Evolutionary conservation across 2,888 invertebrate species (phyloP).

Genomic region (Cantharis flavilabris): DNA sequence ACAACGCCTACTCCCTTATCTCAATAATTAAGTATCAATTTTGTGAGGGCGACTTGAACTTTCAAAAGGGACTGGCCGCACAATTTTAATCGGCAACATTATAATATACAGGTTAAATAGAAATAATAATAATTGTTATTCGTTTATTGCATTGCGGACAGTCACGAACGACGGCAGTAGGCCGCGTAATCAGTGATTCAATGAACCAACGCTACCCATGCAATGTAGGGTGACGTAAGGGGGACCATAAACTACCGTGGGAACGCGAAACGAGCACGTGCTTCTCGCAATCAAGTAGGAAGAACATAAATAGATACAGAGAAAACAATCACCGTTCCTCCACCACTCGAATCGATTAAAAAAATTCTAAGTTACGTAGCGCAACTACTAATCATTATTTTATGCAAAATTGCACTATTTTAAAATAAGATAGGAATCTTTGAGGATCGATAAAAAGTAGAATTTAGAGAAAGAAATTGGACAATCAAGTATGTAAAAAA

Average conservation of each 20-base stretch:
- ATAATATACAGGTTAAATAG: not conserved
- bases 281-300: conserved; percentile 42
- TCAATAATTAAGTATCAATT: not conserved
- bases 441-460: conserved; percentile 11
- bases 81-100: not conserved
- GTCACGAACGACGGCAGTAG: conserved; percentile 26
- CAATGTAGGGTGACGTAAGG: conserved; percentile 53
- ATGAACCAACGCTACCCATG: conserved; percentile 30
- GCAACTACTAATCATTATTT: conserved; percentile 16
- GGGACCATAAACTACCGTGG: conserved; percentile 49
- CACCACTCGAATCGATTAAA: conserved; percentile 1
- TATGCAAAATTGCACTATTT: conserved; percentile 17
- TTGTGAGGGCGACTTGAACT: not conserved
- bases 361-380: conserved; percentile 13
- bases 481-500: conserved; percentile 32
- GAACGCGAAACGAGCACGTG: conserved; percentile 58
- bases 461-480: conserved; percentile 28
- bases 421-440: conserved; percentile 4
- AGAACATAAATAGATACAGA: conserved; percentile 11
- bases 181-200: conserved; percentile 31
- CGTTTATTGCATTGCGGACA: conserved; percentile 22
- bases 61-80: not conserved
- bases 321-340: conserved; percentile 3
- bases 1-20: not conserved
- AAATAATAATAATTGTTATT: conserved; percentile 15